A percentile compares a stretch with the other conserved stretches of the same genome.
phyloP scores from a whole-genome alignment of 2,888 invertebrate species.

The Sphaerophoria taeniata region DNA sequence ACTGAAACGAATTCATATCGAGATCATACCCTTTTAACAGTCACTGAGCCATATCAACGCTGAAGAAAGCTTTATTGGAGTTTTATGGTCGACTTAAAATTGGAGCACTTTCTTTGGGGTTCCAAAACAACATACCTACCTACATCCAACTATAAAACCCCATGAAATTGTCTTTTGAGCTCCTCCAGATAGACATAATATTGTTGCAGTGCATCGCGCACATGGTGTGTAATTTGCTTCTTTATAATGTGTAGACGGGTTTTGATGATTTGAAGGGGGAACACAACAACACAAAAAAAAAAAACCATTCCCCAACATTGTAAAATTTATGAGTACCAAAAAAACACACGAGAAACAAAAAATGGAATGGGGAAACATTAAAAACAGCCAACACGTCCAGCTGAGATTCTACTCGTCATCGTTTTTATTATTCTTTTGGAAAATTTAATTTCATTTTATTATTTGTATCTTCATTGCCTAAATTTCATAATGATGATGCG shows the following conservation, averaged over 20 bases:
- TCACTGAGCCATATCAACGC: too few relatives aligned
- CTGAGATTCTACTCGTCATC: slow-evolving; percentile 16
- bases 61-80: too few relatives aligned
- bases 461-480: slow-evolving; percentile 36
- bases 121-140: too few relatives aligned
- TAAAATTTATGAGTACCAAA: slow-evolving; percentile 36
- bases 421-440: slow-evolving; percentile 5
- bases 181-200: slow-evolving; percentile 20
- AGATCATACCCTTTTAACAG: too few relatives aligned
- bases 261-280: slow-evolving; percentile 21
- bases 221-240: slow-evolving; percentile 39
- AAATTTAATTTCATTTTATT: slow-evolving; percentile 20
- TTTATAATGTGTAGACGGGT: slow-evolving; percentile 33
- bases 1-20: too few relatives aligned
- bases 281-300: not conserved
- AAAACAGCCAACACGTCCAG: slow-evolving; percentile 26
- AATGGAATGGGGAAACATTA: slow-evolving; percentile 14
- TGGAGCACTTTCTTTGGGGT: too few relatives aligned
- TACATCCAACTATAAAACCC: slow-evolving; percentile 31
- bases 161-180: slow-evolving; percentile 21
- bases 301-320: slow-evolving; percentile 31
- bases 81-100: too few relatives aligned
- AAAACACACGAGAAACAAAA: slow-evolving; percentile 16
- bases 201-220: slow-evolving; percentile 35
- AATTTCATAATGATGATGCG: slow-evolving; percentile 45